Conservation (phyloP, 2,888 invertebrate genomes). For the Lithophane ornitopus region DNA sequence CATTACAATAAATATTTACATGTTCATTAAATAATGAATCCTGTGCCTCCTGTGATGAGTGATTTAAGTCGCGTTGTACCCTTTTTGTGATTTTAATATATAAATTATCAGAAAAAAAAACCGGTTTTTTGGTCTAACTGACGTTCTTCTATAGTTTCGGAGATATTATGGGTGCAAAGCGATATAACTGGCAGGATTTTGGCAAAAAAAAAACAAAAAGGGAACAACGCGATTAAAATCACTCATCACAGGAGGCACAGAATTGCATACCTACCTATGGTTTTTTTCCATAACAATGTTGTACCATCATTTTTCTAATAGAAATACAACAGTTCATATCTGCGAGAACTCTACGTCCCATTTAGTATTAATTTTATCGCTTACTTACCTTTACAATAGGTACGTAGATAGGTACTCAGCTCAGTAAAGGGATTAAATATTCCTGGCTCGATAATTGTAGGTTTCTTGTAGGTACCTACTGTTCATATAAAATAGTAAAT, state of each 20-base stretch:
- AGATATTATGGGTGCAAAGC: no score
- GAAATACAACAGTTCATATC: conserved; percentile 55
- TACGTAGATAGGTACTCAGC: not conserved
- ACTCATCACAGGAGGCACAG: no score
- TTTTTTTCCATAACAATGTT: conserved; percentile 29
- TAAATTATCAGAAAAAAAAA: no score
- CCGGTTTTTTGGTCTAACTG: no score
- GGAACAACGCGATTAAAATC: no score
- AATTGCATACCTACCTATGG: conserved; percentile 23
- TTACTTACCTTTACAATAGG: conserved; percentile 3
- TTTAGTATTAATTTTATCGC: not conserved
- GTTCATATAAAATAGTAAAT: conserved; percentile 13
- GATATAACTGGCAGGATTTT: no score
- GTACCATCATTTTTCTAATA: conserved; percentile 38
- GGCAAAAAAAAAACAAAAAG: no score
- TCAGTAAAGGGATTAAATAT: not conserved
- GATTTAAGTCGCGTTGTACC: no score
- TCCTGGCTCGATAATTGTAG: not conserved
- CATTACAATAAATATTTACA: conserved; percentile 65
- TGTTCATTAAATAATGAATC: conserved; percentile 29
- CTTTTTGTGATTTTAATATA: no score
- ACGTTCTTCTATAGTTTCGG: no score
- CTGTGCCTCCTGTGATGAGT: no score
- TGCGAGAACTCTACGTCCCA: not conserved
- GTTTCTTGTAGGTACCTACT: not conserved